These are phyloP conservation scores for Ormyrus pomaceus DNA, from an alignment of 2,888 invertebrate genomes.

Conservation along the genomic window DNA sequence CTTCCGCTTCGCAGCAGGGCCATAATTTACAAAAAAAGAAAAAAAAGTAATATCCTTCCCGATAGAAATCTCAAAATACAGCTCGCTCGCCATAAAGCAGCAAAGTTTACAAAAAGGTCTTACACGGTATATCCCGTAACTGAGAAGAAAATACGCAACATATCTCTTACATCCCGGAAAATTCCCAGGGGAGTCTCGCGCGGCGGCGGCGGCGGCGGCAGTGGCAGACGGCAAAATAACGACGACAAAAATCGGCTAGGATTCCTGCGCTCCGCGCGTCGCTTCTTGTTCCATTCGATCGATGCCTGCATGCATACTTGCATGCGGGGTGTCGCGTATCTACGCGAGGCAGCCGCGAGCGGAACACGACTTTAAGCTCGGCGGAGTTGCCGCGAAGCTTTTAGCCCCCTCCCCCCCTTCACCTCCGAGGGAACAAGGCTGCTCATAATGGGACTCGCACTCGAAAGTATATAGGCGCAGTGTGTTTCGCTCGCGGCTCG, in stretches of 20 bases:
- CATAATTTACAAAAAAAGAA: too few relatives aligned
- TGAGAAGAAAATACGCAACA: neutral
- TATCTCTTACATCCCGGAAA: constrained; percentile 12
- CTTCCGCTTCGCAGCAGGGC: too few relatives aligned
- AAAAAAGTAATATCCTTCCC: too few relatives aligned
- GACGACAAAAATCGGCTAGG: constrained; percentile 13
- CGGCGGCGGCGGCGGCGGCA: neutral
- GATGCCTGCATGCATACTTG: neutral
- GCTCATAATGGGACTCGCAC: constrained; percentile 31
- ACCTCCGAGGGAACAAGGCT: constrained; percentile 10
- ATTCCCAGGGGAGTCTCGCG: constrained; percentile 30
- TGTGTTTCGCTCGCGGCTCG: neutral
- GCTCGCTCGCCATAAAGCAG: too few relatives aligned
- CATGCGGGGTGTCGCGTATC: neutral
- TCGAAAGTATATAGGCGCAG: neutral
- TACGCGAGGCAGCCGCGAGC: neutral
- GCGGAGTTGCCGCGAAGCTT: constrained; percentile 17
- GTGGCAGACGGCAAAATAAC: constrained; percentile 22
- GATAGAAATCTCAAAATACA: too few relatives aligned
- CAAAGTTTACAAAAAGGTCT: constrained; percentile 1
- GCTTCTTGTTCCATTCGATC: neutral
- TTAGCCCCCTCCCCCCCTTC: neutral
- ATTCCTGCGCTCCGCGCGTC: constrained; percentile 27
- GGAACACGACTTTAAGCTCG: constrained; percentile 47
- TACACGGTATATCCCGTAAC: constrained; percentile 10